These are phyloP conservation scores for Brachypalpus laphriformis DNA, from an alignment of 2,888 invertebrate species.

Conservation along the genomic window DNA sequence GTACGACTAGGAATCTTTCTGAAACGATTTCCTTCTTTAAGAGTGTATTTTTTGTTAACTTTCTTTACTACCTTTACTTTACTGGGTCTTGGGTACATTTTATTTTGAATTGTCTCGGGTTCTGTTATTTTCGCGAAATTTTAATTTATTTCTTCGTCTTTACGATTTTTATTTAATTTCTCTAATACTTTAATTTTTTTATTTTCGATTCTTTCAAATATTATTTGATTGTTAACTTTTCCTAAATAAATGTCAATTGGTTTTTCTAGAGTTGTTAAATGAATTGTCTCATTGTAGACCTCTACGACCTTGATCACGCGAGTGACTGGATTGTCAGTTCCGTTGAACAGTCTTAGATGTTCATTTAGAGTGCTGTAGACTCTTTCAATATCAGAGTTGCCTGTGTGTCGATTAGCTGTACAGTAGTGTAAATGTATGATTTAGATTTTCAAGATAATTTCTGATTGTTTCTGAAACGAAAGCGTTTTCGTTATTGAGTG, in stretches of 20 bases:
- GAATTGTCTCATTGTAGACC: conserved; percentile 5
- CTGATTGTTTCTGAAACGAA: neutral
- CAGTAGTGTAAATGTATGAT: conserved; percentile 9
- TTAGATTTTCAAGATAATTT: neutral
- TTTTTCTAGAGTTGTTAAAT: conserved; percentile 20
- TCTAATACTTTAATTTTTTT: neutral
- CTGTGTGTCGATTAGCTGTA: conserved; percentile 26
- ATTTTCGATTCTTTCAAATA: conserved; percentile 10
- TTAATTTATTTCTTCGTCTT: neutral
- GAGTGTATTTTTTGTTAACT: neutral
- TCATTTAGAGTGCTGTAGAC: conserved; percentile 14
- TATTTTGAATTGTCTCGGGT: conserved; percentile 13
- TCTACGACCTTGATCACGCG: neutral
- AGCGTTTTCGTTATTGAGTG: conserved; percentile 15
- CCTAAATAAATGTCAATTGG: conserved; percentile 16
- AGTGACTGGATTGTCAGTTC: too few relatives aligned
- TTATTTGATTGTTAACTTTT: conserved; percentile 4
- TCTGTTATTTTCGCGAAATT: conserved; percentile 14
- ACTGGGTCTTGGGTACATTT: neutral
- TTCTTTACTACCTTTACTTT: conserved; percentile 28
- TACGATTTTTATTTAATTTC: too few relatives aligned
- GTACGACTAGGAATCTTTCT: neutral
- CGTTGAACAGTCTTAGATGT: conserved; percentile 1
- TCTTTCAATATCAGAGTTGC: conserved; percentile 22
- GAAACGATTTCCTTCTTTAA: neutral